phyloP scores from a whole-genome alignment of 2,888 invertebrate genomes.

The Dione juno region DNA sequence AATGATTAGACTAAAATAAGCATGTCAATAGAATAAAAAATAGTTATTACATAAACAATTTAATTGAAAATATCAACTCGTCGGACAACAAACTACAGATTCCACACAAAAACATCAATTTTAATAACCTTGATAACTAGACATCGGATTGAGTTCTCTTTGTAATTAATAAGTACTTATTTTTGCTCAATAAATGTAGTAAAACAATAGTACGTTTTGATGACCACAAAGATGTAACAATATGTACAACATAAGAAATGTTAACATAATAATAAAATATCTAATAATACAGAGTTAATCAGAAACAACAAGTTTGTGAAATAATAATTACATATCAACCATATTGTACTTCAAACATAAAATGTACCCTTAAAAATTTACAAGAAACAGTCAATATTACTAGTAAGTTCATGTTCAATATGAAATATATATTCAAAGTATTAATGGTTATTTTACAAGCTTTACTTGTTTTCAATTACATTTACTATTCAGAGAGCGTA shows the following conservation, averaged over 20 bases:
- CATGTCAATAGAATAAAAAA: constrained; percentile 82
- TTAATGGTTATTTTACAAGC: constrained; percentile 3
- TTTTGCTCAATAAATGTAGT: background rate
- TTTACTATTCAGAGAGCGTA: constrained; percentile 13
- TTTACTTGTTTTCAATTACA: constrained; percentile 4
- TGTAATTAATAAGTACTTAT: background rate
- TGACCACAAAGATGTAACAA: constrained; percentile 1
- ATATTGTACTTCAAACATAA: background rate
- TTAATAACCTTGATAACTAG: constrained; percentile 37
- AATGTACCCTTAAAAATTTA: background rate
- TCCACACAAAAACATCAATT: constrained; percentile 72
- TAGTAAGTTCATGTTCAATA: too few relatives aligned
- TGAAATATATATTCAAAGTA: constrained; percentile 13
- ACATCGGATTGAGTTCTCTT: constrained; percentile 25
- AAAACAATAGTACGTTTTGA: background rate
- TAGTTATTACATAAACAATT: constrained; percentile 81
- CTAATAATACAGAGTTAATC: constrained; percentile 8
- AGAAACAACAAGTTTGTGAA: background rate
- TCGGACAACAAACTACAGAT: constrained; percentile 81
- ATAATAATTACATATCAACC: background rate
- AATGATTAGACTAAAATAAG: constrained; percentile 78
- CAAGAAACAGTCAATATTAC: too few relatives aligned
- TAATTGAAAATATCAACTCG: constrained; percentile 77
- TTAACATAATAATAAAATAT: background rate
- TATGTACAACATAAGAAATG: background rate